Evolutionary conservation across 2,113 vertebrate species (phyloP), one percentile per base, ranked within the genome.

Genomic region (Trematomus loennbergii): DNA sequence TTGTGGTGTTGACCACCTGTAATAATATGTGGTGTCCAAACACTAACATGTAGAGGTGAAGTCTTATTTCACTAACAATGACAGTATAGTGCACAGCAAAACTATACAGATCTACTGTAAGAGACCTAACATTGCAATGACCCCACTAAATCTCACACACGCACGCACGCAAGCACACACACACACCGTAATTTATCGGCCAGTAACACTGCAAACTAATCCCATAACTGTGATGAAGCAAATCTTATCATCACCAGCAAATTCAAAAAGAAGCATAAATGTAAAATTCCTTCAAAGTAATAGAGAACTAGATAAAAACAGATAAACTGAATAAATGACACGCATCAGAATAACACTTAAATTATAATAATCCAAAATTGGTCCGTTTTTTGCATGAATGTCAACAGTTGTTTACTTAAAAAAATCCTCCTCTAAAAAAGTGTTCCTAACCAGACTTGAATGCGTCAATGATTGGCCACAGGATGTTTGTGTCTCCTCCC

Each of bases 401-500:
- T 48, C 46, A 58, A 15, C 53, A 75, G 29, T 52, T 58, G 0
- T 58, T 66, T 61, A 13, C 62, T n/a, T 45, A 10, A 57, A 64
- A 84, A 40, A 40, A 52, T 53, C 33, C 40, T 66, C 10, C 33
- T 12, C n/a, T 58, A 68, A 57, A 76, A 72, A 57, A 36, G 4
- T 66, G 11, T 60, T 59, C 71, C 68, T 36, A 48, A 72, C 17
- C 20, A 64, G 62, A 52, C 29, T 52, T 59, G 46, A 72, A 20
- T 65, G 16, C 2, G 29, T 20, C 53, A 81, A 29, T 82, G 77
- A 91, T 91, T 91, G 88, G 84, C 61, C 55, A 58, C 25, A 72
- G 48, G 62, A 80, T 10, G 67, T 40, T 66, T 54, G 9, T 86
- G 87, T 87, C 87, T 86, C 91, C 88, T 87, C 85, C 87, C 85